Percentiles rank a stretch among this genome's conserved stretches.
Evolutionary conservation across 2,888 invertebrate genomes (phyloP).

Genomic region (Aricia artaxerxes): DNA sequence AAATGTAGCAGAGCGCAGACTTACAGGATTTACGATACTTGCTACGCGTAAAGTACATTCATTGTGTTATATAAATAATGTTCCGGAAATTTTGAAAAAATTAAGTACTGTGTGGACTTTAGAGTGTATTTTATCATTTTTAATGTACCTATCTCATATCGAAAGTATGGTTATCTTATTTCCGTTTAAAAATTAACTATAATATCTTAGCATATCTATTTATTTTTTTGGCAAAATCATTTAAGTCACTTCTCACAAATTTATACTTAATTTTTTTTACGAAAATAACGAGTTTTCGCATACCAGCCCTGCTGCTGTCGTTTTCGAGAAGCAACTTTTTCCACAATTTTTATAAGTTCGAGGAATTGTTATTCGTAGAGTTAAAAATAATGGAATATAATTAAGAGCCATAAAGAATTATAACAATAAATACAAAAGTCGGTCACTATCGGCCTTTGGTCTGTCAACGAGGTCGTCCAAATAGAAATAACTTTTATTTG

Average conservation of each 20-base stretch:
- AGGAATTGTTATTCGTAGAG: not conserved
- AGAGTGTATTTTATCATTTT: too few species aligned
- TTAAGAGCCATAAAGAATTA: constrained; percentile 22
- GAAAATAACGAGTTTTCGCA: not conserved
- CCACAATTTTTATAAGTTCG: not conserved
- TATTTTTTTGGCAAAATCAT: not conserved
- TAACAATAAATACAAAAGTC: constrained; percentile 27
- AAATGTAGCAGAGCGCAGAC: not conserved
- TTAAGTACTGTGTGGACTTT: too few species aligned
- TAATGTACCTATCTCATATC: too few species aligned
- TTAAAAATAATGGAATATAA: constrained; percentile 9
- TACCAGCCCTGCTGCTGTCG: not conserved
- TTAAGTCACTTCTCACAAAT: not conserved
- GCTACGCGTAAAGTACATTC: too few species aligned
- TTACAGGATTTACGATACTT: not conserved
- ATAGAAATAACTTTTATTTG: constrained; percentile 58
- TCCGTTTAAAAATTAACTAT: not conserved
- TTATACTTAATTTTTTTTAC: not conserved
- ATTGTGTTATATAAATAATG: not conserved
- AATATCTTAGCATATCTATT: not conserved
- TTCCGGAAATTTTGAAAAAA: too few species aligned
- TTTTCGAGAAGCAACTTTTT: not conserved
- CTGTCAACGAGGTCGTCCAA: constrained; percentile 56
- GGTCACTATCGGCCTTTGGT: constrained; percentile 48
- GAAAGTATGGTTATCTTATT: not conserved